Evolutionary conservation across 2,113 vertebrate species (phyloP).

Genomic region (Agapornis roseicollis): DNA sequence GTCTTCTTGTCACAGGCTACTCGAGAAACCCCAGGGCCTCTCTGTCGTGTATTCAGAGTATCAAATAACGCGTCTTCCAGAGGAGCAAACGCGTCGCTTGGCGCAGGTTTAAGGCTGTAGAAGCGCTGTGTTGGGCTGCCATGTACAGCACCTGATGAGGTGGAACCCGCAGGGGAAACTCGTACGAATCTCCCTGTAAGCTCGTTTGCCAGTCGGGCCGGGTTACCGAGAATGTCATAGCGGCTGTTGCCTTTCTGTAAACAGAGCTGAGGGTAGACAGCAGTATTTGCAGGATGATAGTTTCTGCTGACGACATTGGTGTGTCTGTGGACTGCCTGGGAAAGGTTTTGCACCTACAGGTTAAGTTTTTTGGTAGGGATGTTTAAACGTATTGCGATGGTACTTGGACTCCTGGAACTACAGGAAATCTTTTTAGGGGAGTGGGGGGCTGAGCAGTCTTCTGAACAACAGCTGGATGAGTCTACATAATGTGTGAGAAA

Average conservation of each 20-base stretch:
- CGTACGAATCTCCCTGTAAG: background rate
- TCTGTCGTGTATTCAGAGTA: accelerated
- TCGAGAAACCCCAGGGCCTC: background rate
- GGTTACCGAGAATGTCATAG: accelerated
- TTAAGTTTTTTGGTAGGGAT: background rate
- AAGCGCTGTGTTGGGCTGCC: accelerated
- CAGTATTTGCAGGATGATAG: accelerated
- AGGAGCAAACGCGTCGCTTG: accelerated
- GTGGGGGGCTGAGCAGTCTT: accelerated
- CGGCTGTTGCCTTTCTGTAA: background rate
- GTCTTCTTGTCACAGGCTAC: accelerated
- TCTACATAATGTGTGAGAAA: accelerated
- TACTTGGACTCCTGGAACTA: background rate
- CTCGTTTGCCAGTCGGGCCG: accelerated
- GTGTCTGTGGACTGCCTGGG: background rate
- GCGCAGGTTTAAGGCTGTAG: too few species aligned
- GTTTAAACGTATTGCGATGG: accelerated
- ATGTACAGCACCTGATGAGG: accelerated
- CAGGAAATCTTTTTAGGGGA: accelerated
- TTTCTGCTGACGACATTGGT: too few species aligned
- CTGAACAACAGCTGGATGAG: background rate
- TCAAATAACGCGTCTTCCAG: accelerated
- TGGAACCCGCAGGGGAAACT: background rate
- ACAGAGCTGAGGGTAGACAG: background rate
- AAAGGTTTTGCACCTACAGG: background rate